phyloP scores from a whole-genome alignment of 2,888 invertebrate species.

The Netelia melanura region DNA sequence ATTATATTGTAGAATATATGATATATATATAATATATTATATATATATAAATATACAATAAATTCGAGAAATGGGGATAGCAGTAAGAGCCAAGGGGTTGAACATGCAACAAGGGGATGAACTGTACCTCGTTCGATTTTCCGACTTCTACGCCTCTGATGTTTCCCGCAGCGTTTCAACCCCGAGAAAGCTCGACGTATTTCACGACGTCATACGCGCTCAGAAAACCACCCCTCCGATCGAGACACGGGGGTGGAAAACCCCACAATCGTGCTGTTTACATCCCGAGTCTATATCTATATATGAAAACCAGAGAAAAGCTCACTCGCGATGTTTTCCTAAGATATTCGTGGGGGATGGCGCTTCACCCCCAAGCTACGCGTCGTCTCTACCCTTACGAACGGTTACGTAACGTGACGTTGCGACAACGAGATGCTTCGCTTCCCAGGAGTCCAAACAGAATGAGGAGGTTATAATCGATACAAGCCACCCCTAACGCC shows the following conservation, averaged over 20 bases:
- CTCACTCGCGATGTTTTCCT: slow-evolving; percentile 49
- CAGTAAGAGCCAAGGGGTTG: slow-evolving; percentile 45
- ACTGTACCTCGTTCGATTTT: slow-evolving; percentile 13
- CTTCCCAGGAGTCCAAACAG: slow-evolving; percentile 74
- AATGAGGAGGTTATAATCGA: slow-evolving; percentile 59
- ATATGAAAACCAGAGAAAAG: slow-evolving; percentile 25
- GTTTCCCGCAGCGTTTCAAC: slow-evolving; percentile 62
- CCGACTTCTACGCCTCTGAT: slow-evolving; percentile 57
- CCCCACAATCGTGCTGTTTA: background rate
- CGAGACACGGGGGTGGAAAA: slow-evolving; percentile 6
- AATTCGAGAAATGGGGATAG: slow-evolving; percentile 51
- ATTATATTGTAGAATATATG: slow-evolving; percentile 1
- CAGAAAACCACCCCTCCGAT: slow-evolving; percentile 31
- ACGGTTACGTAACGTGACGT: slow-evolving; percentile 74
- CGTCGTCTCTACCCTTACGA: slow-evolving; percentile 18
- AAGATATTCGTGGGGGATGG: slow-evolving; percentile 40
- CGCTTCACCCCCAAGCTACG: slow-evolving; percentile 43
- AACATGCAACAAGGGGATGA: slow-evolving; percentile 18
- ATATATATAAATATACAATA: slow-evolving; percentile 50
- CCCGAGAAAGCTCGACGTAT: slow-evolving; percentile 65
- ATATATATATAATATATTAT: slow-evolving; percentile 38
- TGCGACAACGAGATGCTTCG: slow-evolving; percentile 77
- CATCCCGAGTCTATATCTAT: too few relatives aligned
- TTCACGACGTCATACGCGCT: slow-evolving; percentile 37
- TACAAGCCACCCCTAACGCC: slow-evolving; percentile 17